Evolutionary conservation across 2,888 invertebrate species (phyloP).

Genomic region (Acrobasis suavella): DNA sequence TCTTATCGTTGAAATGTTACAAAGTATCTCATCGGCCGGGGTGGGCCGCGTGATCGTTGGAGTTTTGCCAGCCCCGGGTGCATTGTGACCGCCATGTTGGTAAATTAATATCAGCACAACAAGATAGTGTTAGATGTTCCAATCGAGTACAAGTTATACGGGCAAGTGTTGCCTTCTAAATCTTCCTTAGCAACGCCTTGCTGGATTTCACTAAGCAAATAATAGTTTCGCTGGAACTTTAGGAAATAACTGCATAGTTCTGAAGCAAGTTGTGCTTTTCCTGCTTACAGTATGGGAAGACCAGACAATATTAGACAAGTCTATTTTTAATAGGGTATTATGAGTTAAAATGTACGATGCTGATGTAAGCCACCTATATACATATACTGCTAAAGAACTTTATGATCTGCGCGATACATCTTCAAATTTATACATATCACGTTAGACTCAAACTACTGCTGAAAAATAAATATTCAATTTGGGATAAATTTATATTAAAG

Average conservation of each 20-base stretch:
- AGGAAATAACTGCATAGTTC: conserved; percentile 5
- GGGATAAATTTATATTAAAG: no score
- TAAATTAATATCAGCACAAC: conserved; percentile 71
- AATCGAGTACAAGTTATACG: conserved; percentile 15
- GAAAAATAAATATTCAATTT: no score
- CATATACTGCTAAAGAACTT: no score
- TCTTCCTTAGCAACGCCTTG: conserved; percentile 11
- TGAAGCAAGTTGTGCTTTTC: neutral
- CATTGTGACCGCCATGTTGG: conserved; percentile 65
- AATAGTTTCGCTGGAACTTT: conserved; percentile 12
- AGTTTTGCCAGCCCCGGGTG: conserved; percentile 65
- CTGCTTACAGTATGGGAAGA: neutral
- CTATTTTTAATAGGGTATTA: no score
- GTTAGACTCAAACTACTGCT: no score
- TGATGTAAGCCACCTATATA: no score
- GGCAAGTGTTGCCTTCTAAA: conserved; percentile 16
- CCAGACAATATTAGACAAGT: neutral
- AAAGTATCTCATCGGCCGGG: conserved; percentile 54
- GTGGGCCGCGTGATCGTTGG: conserved; percentile 50
- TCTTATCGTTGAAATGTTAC: conserved; percentile 27
- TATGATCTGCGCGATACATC: no score
- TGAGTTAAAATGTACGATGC: no score
- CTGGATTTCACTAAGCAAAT: conserved; percentile 11
- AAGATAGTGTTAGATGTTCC: conserved; percentile 45
- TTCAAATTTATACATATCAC: no score